These are phyloP conservation scores for Drosophila robusta DNA, from an alignment of 2,888 invertebrate species.

Conservation along the genomic window DNA sequence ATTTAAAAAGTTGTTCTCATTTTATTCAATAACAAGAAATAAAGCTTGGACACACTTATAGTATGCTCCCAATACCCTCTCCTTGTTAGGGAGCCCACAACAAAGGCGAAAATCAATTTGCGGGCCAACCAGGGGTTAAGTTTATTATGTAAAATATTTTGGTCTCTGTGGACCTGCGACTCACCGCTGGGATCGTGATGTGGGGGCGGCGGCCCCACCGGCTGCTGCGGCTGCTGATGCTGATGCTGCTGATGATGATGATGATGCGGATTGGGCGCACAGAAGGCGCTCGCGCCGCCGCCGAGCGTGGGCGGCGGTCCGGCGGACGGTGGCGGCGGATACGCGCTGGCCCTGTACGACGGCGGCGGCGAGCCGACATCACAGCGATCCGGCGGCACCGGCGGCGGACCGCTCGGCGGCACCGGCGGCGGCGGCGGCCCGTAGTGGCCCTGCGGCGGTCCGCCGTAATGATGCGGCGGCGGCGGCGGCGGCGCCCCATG, in stretches of 20 bases:
- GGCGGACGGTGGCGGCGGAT: constrained; percentile 58
- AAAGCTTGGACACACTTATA: neutral
- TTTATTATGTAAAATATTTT: constrained; percentile 38
- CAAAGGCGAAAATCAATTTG: constrained; percentile 35
- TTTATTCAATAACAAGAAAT: too few species aligned
- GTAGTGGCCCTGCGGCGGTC: constrained; percentile 66
- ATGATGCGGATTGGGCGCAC: constrained; percentile 83
- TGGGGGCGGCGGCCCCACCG: constrained; percentile 37
- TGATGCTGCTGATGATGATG: constrained; percentile 82
- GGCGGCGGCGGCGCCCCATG: constrained; percentile 66
- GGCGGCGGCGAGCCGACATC: constrained; percentile 81
- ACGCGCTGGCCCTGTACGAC: constrained; percentile 77
- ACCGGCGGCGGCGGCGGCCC: constrained; percentile 27
- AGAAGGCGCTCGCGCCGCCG: constrained; percentile 84
- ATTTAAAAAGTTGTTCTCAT: too few species aligned
- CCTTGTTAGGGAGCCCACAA: constrained; percentile 21
- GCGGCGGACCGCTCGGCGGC: constrained; percentile 54
- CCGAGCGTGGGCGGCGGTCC: constrained; percentile 78
- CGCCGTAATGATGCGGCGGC: constrained; percentile 60
- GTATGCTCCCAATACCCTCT: constrained; percentile 14
- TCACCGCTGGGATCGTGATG: constrained; percentile 82
- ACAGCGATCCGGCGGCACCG: constrained; percentile 70
- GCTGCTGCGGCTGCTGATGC: constrained; percentile 54
- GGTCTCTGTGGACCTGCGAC: constrained; percentile 38
- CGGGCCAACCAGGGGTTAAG: constrained; percentile 27